A percentile compares a stretch with the other conserved stretches of the same genome.
These are phyloP conservation scores for Circaetus cinerascens DNA, from an alignment of 2,113 vertebrate species.

Conservation along the genomic window DNA sequence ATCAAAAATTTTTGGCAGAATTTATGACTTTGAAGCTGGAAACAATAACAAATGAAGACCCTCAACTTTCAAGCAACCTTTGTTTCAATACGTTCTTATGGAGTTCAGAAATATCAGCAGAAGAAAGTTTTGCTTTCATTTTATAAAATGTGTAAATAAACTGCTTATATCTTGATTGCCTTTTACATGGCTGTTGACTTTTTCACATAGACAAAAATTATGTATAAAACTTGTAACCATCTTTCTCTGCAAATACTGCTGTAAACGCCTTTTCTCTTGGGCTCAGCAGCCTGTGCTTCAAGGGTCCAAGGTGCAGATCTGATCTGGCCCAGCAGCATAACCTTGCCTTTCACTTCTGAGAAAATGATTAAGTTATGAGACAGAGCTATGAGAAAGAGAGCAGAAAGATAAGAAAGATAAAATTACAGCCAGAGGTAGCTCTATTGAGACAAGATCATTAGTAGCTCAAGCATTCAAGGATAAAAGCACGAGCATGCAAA, in stretches of 20 bases:
- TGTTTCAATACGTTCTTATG: background rate
- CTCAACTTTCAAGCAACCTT: background rate
- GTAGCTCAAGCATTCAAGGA: background rate
- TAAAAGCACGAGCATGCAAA: background rate
- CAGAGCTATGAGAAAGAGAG: background rate
- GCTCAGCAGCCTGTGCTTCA: background rate
- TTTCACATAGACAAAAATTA: background rate
- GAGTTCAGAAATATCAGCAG: background rate
- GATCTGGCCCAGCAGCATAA: background rate
- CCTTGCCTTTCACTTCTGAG: background rate
- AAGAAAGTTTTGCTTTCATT: background rate
- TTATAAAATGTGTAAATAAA: background rate
- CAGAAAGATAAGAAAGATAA: background rate
- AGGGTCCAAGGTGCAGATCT: background rate
- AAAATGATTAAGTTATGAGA: background rate
- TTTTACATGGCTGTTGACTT: background rate
- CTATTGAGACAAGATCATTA: background rate
- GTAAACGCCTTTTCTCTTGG: background rate
- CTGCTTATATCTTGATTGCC: background rate
- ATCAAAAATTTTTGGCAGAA: background rate
- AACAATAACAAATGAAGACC: background rate
- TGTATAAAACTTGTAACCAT: rapidly evolving
- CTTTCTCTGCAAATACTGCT: background rate
- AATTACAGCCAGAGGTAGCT: background rate
- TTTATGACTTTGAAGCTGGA: background rate